These are phyloP conservation scores for Ormyrus nitidulus DNA, from an alignment of 2,888 invertebrate genomes.

Conservation along the genomic window DNA sequence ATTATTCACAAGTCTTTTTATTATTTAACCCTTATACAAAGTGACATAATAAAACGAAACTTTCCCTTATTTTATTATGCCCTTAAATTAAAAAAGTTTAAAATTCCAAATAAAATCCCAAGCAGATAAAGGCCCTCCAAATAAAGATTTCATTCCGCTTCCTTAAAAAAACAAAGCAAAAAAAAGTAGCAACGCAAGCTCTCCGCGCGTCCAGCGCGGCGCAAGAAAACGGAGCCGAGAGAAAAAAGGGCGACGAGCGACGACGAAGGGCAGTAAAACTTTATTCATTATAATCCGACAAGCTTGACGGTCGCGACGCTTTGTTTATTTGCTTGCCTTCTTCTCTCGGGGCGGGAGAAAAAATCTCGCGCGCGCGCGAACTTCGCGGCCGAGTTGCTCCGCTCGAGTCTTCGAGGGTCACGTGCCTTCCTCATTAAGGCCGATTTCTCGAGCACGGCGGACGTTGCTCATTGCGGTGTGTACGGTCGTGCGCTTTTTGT, in stretches of 20 bases:
- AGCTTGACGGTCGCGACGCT: neutral
- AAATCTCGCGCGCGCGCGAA: neutral
- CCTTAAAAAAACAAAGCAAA: neutral
- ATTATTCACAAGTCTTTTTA: too few relatives aligned
- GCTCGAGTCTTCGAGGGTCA: conserved; percentile 12
- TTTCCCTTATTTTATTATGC: too few relatives aligned
- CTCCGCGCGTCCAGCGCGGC: neutral
- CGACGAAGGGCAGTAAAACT: neutral
- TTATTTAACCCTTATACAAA: too few relatives aligned
- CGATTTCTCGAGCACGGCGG: conserved; percentile 7
- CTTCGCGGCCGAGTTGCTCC: conserved; percentile 15
- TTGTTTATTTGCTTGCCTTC: neutral
- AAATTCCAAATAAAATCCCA: too few relatives aligned
- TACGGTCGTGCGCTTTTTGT: too few relatives aligned
- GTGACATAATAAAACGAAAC: too few relatives aligned
- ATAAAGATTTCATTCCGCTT: neutral
- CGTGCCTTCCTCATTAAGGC: conserved; percentile 31
- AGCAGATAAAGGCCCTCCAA: too few relatives aligned
- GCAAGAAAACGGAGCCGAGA: neutral
- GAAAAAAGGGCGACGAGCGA: neutral
- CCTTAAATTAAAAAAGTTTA: too few relatives aligned
- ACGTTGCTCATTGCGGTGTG: too few relatives aligned
- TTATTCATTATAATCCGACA: neutral
- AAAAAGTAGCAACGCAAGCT: neutral
- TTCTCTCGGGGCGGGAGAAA: neutral